Conservation (phyloP, 2,888 invertebrate species). For the Eucriotettix oculatus region DNA sequence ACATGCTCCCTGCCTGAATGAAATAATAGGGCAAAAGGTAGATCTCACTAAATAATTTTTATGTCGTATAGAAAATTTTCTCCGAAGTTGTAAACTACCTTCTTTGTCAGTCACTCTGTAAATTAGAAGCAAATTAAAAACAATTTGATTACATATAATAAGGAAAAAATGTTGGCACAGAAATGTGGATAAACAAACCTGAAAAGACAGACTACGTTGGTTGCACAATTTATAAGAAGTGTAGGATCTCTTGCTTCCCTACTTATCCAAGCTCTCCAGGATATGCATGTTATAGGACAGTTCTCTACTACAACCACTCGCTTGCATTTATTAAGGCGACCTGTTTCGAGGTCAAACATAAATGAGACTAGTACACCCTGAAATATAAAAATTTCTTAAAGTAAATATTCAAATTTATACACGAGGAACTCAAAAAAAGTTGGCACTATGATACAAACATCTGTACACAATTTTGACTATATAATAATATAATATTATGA, state of each 20-base stretch:
- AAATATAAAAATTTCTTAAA: not conserved
- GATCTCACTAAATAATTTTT: slow-evolving; percentile 43
- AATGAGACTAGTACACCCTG: slow-evolving; percentile 51
- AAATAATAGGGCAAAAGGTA: slow-evolving; percentile 75
- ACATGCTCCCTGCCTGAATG: slow-evolving; percentile 64
- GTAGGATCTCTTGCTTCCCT: slow-evolving; percentile 55
- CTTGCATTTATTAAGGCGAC: slow-evolving; percentile 47
- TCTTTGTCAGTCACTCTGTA: slow-evolving; percentile 45
- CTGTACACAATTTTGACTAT: no score
- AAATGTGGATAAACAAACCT: slow-evolving; percentile 21
- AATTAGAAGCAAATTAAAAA: slow-evolving; percentile 3
- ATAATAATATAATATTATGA: no score
- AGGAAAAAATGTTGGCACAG: not conserved
- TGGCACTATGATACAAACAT: no score
- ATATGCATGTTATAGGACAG: slow-evolving; percentile 53
- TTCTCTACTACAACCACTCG: slow-evolving; percentile 40
- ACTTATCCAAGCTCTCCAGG: slow-evolving; percentile 68
- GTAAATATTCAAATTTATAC: no score
- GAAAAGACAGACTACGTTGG: slow-evolving; percentile 57
- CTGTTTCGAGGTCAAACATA: slow-evolving; percentile 47
- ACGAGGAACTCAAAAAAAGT: no score
- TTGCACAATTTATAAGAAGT: slow-evolving; percentile 58
- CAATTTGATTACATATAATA: not conserved
- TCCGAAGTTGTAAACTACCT: slow-evolving; percentile 45
- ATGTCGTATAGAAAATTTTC: slow-evolving; percentile 48